Evolutionary conservation across 1,140 invertebrate species (phyloP).

Genomic region (Leptopilina boulardi): DNA sequence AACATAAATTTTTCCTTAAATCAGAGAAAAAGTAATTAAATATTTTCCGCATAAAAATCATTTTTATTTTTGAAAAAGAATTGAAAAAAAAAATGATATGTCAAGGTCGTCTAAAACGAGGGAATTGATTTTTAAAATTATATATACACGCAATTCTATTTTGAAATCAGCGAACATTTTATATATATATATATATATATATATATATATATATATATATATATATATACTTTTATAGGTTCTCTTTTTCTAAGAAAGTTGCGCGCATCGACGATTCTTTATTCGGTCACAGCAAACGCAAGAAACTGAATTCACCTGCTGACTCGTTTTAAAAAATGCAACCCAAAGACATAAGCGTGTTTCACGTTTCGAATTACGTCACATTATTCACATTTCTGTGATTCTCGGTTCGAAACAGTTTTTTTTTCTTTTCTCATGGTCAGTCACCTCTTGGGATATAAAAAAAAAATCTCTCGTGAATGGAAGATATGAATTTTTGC

Average conservation of each 20-base stretch:
- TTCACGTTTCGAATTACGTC: constrained; percentile 17
- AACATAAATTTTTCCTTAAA: not conserved
- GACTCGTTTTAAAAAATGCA: constrained; percentile 15
- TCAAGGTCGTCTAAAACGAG: too few relatives aligned
- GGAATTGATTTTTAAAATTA: not conserved
- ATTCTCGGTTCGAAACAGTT: not conserved
- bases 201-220: too few relatives aligned
- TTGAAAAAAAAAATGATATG: too few relatives aligned
- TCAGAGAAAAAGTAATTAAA: too few relatives aligned
- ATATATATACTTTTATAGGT: constrained; percentile 11
- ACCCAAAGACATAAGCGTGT: not conserved
- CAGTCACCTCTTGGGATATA: too few relatives aligned
- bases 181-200: too few relatives aligned
- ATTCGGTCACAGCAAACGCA: constrained; percentile 11
- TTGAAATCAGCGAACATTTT: not conserved
- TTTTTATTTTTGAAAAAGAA: too few relatives aligned
- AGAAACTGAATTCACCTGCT: constrained; percentile 10
- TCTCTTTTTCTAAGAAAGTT: constrained; percentile 3
- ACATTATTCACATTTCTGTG: not conserved
- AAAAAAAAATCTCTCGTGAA: too few relatives aligned
- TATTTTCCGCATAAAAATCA: too few relatives aligned
- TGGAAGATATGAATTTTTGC: too few relatives aligned
- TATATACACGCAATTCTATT: not conserved
- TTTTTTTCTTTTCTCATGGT: not conserved
- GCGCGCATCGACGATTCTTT: constrained; percentile 11